Evolutionary conservation across 1,140 invertebrate species (phyloP), one percentile per base, ranked within the genome.

Genomic region (Scylla paramamosain): DNA sequence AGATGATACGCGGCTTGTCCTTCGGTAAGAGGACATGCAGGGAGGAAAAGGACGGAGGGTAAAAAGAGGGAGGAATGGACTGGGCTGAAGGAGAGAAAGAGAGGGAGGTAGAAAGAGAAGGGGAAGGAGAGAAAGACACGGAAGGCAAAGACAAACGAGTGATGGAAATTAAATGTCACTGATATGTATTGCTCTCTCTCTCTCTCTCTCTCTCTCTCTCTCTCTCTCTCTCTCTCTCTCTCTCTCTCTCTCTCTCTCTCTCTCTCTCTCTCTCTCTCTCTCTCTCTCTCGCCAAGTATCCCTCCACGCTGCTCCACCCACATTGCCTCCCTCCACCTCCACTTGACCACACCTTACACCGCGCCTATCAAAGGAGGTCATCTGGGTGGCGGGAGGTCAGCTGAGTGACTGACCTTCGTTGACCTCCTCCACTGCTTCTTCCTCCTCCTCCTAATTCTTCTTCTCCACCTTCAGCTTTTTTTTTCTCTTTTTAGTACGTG

Each of bases 221-320:
- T 67, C 90, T 92, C 90, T 67, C 52, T 67, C 90, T 92, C 90
- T 67, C 52, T 67, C 90, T 92, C 52, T 12, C 20, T 32, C n/a
- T 77, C 90, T 16, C 52, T 59, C 52, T 59, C 52, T 59, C 52
- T 59, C 52, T 59, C 52, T 59, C 16, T 20, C 16, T 20, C 16
- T 20, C 16, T 20, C 16, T 59, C 52, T 59, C 52, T 59, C 52
- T 59, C 52, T 59, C 52, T 59, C 52, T 59, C 52, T 59, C 52
- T 59, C 52, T 59, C 52, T 59, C 52, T 20, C 16, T 20, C 2
- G 16, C 52, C 52, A 39, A 39, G 39, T 39, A 39, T n/a, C 48
- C 46, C 29, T 59, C 29, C 45, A 16, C 20, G 28, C 89, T 52
- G n/a, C 46, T 45, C 84, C 84, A n/a, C 39, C 84, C 84, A 20